These are phyloP conservation scores for Enteromius radiatus DNA, from an alignment of 2,797 vertebrate genomes.

Conservation along the genomic window DNA sequence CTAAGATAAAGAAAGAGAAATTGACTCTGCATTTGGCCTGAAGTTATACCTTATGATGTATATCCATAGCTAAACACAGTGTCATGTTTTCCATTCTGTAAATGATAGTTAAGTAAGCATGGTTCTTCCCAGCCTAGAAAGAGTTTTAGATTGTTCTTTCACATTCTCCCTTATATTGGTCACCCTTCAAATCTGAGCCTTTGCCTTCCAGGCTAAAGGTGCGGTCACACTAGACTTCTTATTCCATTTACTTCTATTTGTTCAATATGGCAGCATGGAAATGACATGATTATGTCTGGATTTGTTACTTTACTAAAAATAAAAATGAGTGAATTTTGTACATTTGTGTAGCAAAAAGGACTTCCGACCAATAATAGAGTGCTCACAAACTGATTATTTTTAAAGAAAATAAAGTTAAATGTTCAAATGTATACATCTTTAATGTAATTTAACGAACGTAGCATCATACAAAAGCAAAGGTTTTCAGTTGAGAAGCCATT, in stretches of 20 bases:
- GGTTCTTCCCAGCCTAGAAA: constrained; percentile 14
- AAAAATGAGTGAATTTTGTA: neutral
- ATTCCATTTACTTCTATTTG: neutral
- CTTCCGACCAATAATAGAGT: neutral
- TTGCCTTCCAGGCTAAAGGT: neutral
- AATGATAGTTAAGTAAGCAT: constrained; percentile 24
- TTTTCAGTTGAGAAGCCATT: neutral
- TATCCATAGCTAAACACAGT: constrained; percentile 35
- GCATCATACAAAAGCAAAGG: neutral
- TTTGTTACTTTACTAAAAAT: neutral
- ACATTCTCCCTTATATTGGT: neutral
- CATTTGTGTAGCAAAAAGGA: neutral
- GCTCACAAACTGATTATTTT: neutral
- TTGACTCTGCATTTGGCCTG: constrained; percentile 5
- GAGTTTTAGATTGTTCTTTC: constrained; percentile 10
- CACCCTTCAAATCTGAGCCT: neutral
- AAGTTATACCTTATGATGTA: constrained; percentile 18
- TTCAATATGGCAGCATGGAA: neutral
- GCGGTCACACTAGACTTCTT: neutral
- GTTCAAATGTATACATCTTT: neutral
- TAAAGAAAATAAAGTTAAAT: neutral
- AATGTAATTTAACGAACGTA: neutral
- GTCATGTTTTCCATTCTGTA: constrained; percentile 34
- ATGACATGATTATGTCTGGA: neutral
- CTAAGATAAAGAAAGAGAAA: constrained; percentile 20